A percentile compares a stretch with the other conserved stretches of the same genome.
Evolutionary conservation across 2,888 invertebrate genomes (phyloP).

Genomic region (Aporophyla nigra): DNA sequence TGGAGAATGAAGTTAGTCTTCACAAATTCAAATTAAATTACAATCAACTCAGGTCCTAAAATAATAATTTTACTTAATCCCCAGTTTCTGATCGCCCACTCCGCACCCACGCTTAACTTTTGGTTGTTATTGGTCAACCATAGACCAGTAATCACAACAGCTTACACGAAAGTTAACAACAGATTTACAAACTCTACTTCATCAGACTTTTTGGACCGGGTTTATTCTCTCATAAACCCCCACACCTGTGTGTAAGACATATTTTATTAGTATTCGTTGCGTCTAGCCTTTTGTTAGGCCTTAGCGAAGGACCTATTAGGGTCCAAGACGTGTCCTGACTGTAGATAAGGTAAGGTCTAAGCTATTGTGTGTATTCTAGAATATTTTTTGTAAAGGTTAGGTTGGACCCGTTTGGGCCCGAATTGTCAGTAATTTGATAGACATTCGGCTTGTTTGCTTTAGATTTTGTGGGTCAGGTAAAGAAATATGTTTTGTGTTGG

Average conservation of each 20-base stretch:
- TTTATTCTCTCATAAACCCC: neutral
- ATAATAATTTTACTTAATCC: conserved; percentile 5
- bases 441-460: conserved; percentile 26
- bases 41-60: neutral
- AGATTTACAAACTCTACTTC: neutral
- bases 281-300: conserved; percentile 45
- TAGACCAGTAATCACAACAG: neutral
- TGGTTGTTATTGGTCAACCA: neutral
- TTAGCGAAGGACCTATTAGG: conserved; percentile 50
- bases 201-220: neutral
- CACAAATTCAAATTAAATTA: neutral
- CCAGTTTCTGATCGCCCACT: neutral
- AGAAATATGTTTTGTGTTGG: conserved; percentile 7
- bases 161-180: neutral
- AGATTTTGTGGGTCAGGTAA: conserved; percentile 25
- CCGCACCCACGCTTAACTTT: neutral
- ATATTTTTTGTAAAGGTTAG: conserved; percentile 24
- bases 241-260: conserved; percentile 29
- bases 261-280: conserved; percentile 51
- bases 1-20: too few relatives aligned
- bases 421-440: conserved; percentile 40
- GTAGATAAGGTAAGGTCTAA: conserved; percentile 31
- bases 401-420: conserved; percentile 14
- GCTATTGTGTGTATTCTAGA: conserved; percentile 20
- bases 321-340: conserved; percentile 52